Conservation (phyloP, 2,113 vertebrate species). For the Zingel zingel region DNA sequence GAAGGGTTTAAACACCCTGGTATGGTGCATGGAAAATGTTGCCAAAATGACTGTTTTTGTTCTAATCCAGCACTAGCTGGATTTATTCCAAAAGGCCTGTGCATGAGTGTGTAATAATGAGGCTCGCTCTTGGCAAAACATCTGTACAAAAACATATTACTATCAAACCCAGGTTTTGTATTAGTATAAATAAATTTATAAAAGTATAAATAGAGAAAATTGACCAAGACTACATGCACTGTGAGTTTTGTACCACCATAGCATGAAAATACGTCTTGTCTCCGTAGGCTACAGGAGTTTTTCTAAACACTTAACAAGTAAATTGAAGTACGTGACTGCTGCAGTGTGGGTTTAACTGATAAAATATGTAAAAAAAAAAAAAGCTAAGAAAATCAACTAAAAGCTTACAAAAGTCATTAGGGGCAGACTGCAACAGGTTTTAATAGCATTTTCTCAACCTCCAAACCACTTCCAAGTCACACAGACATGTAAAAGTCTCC, state of each 20-base stretch:
- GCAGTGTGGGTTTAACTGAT: not conserved
- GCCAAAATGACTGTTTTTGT: slow-evolving; percentile 15
- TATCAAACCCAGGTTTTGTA: not conserved
- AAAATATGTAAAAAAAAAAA: not conserved
- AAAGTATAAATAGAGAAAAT: not conserved
- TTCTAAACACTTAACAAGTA: not conserved
- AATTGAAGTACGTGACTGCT: not conserved
- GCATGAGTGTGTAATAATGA: slow-evolving; percentile 20
- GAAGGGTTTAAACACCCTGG: not conserved
- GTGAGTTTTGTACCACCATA: not conserved
- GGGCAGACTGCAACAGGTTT: not conserved
- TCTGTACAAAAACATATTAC: slow-evolving; percentile 17
- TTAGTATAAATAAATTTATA: not conserved
- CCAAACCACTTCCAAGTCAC: slow-evolving; percentile 27
- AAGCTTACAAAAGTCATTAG: not conserved
- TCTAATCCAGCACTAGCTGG: slow-evolving; percentile 6
- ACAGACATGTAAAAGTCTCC: slow-evolving; percentile 40
- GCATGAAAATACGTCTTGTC: not conserved
- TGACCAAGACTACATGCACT: not conserved
- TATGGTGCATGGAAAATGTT: slow-evolving; percentile 25
- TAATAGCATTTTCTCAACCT: slow-evolving; percentile 30
- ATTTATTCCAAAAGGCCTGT: not conserved
- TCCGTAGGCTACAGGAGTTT: not conserved
- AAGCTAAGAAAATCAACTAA: not conserved
- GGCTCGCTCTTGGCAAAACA: not conserved